Base-by-base conservation (phyloP, 2,113 vertebrate genomes). In the Saccopteryx bilineata region DNA sequence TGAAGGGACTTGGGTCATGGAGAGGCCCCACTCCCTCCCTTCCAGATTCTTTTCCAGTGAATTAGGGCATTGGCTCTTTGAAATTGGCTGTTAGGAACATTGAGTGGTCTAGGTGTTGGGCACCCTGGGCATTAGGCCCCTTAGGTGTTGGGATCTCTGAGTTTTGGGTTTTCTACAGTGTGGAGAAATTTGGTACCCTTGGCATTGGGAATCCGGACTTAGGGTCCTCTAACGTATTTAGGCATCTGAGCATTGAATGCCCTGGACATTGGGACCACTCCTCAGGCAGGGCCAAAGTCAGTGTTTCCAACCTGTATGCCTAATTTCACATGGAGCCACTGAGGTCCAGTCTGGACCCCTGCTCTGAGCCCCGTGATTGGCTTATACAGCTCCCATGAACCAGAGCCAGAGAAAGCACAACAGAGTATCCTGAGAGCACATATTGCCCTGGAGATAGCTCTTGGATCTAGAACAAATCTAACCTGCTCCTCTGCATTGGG, bases 261-360 rank as follows among this genome's bases (percentile, higher is more conserved):
- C 24, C 81, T 88, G 26, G 84, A 61, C 24, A 81, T 60, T 82
- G 39, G 58, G 26, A 39, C 7, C 54, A 26, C 13, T n/a, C 52
- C 52, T 14, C 58, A 13, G 48, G 65, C 31, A 76, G 50, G 12
- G 60, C 66, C 87, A 80, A 87, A 94, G 56, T 92, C 93, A 86
- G 6, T 13, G 31, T 58, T 72, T 86, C 75, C 71, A 58, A 19
- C n/a, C 63, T n/a, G 2, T 46, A 9, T n/a, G 48, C 12, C 72
- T 65, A 52, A 95, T 81, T 88, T 90, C 72, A 89, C 54, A 52
- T 31, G 28, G 72, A 66, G 69, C 18, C 54, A 61, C 87, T 78
- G 86, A 61, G 63, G 23, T 80, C 68, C 69, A 75, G 12, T 50
- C 50, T 82, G 60, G 46, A 71, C 61, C 6, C 56, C 52, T 63